Percentiles rank a stretch among this genome's conserved stretches.
phyloP scores from a whole-genome alignment of 37 sponge, comb jelly and placozoan species.

The Chondrosia reniformis region DNA sequence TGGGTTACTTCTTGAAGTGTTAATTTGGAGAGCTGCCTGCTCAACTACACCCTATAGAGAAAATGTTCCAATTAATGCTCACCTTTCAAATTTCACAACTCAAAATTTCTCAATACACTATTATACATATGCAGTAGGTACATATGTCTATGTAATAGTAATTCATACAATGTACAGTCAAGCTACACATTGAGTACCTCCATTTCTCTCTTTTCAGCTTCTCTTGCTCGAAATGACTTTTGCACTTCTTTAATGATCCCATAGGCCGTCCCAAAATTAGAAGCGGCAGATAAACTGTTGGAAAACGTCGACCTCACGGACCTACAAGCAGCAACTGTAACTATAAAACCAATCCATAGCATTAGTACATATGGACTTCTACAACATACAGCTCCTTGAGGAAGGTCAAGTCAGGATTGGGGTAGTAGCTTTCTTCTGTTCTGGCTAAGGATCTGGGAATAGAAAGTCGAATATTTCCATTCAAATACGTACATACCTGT shows the following conservation, averaged over 20 bases:
- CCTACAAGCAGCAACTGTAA: neutral
- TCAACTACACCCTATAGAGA: constrained; percentile 63
- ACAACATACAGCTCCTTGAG: constrained; percentile 85
- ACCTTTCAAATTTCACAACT: no score
- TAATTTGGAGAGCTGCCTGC: constrained; percentile 74
- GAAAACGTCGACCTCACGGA: neutral
- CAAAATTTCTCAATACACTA: neutral
- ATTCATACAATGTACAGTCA: no score
- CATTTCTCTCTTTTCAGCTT: constrained; percentile 92
- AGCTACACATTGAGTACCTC: constrained; percentile 53
- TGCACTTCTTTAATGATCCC: constrained; percentile 94
- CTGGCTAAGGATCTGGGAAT: constrained; percentile 59
- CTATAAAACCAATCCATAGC: no score
- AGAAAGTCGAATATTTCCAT: neutral
- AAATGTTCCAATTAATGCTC: neutral
- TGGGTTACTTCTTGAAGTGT: constrained; percentile 67
- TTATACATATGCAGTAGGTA: neutral
- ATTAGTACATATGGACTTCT: neutral
- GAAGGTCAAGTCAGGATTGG: constrained; percentile 88
- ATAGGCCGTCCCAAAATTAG: constrained; percentile 45
- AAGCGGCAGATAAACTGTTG: neutral
- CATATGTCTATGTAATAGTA: no score
- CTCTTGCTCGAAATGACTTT: constrained; percentile 86
- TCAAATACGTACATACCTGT: neutral
- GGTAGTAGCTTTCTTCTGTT: constrained; percentile 67